phyloP scores from a whole-genome alignment of 2,113 vertebrate species.

The Urocitellus parryii region DNA sequence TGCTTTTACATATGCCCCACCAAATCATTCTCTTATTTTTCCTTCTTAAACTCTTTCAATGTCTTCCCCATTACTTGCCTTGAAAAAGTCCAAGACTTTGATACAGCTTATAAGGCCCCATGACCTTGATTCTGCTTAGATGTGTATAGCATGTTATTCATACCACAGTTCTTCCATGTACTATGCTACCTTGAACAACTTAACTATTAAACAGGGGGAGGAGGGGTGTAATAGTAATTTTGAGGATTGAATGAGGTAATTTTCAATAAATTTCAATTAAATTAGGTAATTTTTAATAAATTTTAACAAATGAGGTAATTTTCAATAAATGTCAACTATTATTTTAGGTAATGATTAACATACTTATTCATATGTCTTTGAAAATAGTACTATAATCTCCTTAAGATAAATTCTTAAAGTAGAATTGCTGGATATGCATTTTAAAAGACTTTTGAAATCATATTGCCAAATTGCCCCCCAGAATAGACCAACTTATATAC shows the following conservation, averaged over 20 bases:
- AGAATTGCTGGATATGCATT: not conserved
- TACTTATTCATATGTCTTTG: conserved; percentile 24
- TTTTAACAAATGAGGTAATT: not conserved
- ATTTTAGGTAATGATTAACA: conserved; percentile 5
- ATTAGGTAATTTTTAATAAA: not conserved
- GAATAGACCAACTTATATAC: not conserved
- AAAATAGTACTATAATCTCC: conserved; percentile 39
- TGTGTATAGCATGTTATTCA: not conserved
- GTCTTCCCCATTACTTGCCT: not conserved
- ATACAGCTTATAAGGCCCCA: not conserved
- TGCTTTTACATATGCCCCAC: not conserved
- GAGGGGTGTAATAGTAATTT: not conserved
- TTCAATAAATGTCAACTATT: conserved; percentile 19
- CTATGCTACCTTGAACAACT: not conserved
- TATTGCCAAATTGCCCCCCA: conserved; percentile 16
- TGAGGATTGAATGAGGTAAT: not conserved
- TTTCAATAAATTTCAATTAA: conserved; percentile 21
- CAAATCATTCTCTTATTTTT: conserved; percentile 13
- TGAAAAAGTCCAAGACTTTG: not conserved
- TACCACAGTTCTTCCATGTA: not conserved
- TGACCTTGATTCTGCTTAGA: not conserved
- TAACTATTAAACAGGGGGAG: not conserved
- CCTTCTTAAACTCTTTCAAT: conserved; percentile 2
- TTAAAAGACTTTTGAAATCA: conserved; percentile 33
- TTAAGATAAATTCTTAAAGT: conserved; percentile 48